Base-by-base conservation (phyloP, 2,888 invertebrate species). In the Parasteatoda lunata region DNA sequence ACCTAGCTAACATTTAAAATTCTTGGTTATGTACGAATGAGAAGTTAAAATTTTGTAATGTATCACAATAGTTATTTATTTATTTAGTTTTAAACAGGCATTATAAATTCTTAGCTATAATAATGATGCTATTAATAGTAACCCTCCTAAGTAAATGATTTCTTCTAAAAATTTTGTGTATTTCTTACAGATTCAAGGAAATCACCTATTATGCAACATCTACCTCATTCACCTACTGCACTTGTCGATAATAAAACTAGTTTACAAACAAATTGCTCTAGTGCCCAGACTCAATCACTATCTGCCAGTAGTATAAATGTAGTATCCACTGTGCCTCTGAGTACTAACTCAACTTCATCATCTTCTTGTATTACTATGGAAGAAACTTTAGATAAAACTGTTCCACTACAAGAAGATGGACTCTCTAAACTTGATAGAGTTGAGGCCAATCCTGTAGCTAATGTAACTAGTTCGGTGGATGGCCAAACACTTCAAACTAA, bases 151-250 rank as follows among this genome's bases (percentile, higher is more conserved):
- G 30, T 30, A 30, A 30, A 30, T 30, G 30, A 30, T 30, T 30
- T 30, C 30, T 30, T 30, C 30, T 30, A 30, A 30, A 30, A 0
- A 2, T 30, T 51, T 45, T 51, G 9, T 30, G 15, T 72, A 73
- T 64, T 7, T 54, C 47, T 82, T 70, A 7, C 48, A 88, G 88
- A 66, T 66, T 78, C 88, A 70, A 75, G 52, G 75, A 88, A 88
- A 48, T 88, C 88, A 75, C 83, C 88, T 88, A 77, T 71, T 76
- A 88, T 78, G 83, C 88, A 88, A 88, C 68, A 83, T 88, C 88
- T 88, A 88, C 88, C 88, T 88, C 88, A 88, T 83, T 88, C 88
- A 79, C 83, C 88, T 70, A 88, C 71, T 83, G 79, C 83, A 83
- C 88, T 77, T 59, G 75, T 69, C 77, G 88, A 88, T 81, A 81